phyloP scores from a whole-genome alignment of 2,888 invertebrate genomes.

The Nomada ruficornis region DNA sequence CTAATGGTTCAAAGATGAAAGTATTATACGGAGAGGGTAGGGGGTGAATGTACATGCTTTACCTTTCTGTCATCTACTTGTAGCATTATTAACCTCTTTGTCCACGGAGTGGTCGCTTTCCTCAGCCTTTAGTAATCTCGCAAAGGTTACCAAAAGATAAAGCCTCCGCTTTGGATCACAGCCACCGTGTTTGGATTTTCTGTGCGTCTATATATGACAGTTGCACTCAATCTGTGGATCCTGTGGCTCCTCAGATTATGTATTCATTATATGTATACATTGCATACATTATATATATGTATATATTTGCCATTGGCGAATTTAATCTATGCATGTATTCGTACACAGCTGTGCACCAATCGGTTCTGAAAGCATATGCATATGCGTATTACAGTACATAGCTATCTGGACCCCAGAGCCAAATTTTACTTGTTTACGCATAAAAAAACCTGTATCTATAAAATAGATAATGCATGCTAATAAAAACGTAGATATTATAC shows the following conservation, averaged over 20 bases:
- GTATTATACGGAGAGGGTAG: not conserved
- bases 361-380: too few species aligned
- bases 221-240: conserved; percentile 44
- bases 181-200: conserved; percentile 49
- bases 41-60: conserved; percentile 27
- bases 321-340: not conserved
- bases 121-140: conserved; percentile 38
- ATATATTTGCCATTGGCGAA: conserved; percentile 2
- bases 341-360: too few species aligned
- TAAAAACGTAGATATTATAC: too few species aligned
- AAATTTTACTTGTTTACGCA: too few species aligned
- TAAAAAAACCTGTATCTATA: too few species aligned
- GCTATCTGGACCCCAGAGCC: too few species aligned
- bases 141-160: conserved; percentile 57
- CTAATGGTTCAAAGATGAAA: conserved; percentile 3
- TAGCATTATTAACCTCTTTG: conserved; percentile 55
- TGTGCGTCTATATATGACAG: conserved; percentile 23
- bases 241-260: not conserved
- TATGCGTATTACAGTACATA: too few species aligned
- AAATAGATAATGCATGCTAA: too few species aligned
- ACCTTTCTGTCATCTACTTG: conserved; percentile 71
- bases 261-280: not conserved
- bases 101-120: conserved; percentile 8
- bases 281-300: not conserved
- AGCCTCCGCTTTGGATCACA: conserved; percentile 32